A percentile compares a stretch with the other conserved stretches of the same genome.
These are phyloP conservation scores for Noctua janthina DNA, from an alignment of 2,888 invertebrate genomes.

Conservation along the genomic window DNA sequence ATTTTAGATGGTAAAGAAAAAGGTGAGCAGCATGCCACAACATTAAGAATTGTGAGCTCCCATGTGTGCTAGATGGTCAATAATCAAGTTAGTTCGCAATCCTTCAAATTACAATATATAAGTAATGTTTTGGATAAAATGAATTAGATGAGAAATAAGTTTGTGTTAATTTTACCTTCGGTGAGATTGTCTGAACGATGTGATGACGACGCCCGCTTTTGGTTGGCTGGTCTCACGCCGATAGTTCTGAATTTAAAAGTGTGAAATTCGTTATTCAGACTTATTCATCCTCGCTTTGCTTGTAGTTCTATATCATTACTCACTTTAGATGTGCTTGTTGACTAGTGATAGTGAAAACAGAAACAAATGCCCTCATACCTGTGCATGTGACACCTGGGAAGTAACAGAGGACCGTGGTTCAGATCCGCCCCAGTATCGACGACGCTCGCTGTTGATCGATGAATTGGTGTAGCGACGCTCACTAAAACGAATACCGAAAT, in stretches of 20 bases:
- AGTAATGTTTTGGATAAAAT: constrained; percentile 61
- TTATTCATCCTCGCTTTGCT: neutral
- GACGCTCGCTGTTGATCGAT: constrained; percentile 86
- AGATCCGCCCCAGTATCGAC: constrained; percentile 85
- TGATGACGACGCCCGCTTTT: constrained; percentile 97
- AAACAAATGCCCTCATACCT: constrained; percentile 71
- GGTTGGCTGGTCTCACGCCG: constrained; percentile 88
- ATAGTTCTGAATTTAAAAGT: constrained; percentile 79
- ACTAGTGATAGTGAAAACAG: neutral
- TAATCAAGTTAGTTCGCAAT: constrained; percentile 58
- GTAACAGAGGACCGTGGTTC: constrained; percentile 87
- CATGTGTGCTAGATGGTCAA: constrained; percentile 73
- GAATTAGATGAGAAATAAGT: constrained; percentile 21
- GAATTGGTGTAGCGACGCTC: constrained; percentile 86
- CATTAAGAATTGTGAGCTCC: constrained; percentile 80
- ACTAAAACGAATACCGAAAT: constrained; percentile 64
- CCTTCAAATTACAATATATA: constrained; percentile 24
- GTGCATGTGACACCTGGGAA: constrained; percentile 85
- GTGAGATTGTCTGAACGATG: constrained; percentile 96
- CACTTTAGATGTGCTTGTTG: neutral
- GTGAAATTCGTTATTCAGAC: neutral
- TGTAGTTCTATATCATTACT: neutral
- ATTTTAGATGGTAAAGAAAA: constrained; percentile 63
- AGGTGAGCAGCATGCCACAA: constrained; percentile 81
- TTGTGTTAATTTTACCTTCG: constrained; percentile 91